Conservation (phyloP, 2,797 vertebrate genomes). For the Takifugu rubripes region DNA sequence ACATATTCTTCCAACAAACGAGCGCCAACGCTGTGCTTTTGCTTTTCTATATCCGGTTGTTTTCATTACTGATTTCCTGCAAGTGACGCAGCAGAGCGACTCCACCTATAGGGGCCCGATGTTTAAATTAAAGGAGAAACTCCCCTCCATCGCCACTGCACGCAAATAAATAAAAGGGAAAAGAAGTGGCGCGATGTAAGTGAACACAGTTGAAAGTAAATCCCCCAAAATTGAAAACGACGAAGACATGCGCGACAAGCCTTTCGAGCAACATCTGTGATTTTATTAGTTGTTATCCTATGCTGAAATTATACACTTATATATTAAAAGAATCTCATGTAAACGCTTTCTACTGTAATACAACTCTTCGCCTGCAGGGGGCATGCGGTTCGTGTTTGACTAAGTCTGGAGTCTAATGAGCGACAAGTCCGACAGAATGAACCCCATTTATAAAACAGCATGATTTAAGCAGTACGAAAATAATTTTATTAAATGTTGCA, state of each 20-base stretch:
- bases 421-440: background rate
- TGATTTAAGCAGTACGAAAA: background rate
- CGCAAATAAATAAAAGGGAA: conserved; percentile 2
- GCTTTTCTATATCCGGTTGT: conserved; percentile 14
- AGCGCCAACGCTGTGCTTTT: conserved; percentile 21
- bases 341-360: background rate
- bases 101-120: conserved; percentile 20
- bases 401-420: too few species aligned
- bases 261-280: too few species aligned
- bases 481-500: too few species aligned
- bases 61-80: rapidly evolving
- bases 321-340: too few species aligned
- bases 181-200: too few species aligned
- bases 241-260: too few species aligned
- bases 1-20: background rate
- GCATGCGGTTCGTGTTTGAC: background rate
- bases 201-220: too few species aligned
- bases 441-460: too few species aligned
- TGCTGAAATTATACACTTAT: too few species aligned
- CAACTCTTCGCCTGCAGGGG: background rate
- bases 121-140: conserved; percentile 33
- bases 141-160: conserved; percentile 5
- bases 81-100: background rate
- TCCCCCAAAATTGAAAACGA: too few species aligned
- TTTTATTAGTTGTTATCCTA: too few species aligned